Evolutionary conservation across 2,888 invertebrate species (phyloP), one percentile per base, ranked within the genome.

Genomic region (Nineta flava): DNA sequence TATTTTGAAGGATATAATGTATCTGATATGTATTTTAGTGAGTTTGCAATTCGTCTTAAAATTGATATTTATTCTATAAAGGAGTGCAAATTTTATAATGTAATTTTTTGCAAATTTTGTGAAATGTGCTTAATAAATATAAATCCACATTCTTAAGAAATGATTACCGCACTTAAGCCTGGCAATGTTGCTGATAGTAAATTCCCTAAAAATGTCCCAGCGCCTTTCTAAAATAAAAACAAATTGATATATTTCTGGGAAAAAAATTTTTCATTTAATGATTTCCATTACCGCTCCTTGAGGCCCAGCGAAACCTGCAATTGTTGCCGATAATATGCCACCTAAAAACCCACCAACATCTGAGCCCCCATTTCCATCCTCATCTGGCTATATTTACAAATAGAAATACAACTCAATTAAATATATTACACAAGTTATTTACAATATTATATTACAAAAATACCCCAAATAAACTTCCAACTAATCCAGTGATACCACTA

Each of bases 281-380:
- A 3, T 26, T 26, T 26, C 1, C 56, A 57, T 60, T 62, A 67
- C 67, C 51, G 65, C 61, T 52, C 66, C 67, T 32, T 65, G 64
- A 43, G 66, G 66, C 52, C 60, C 62, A 1, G 68, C 65, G 19
- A 65, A 57, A 45, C 68, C 67, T 55, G 64, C 61, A 19, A 69
- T 57, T 5, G 65, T 52, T 40, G 68, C 66, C 32, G 66, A 67
- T 15, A 63, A 31, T 31, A 69, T 55, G n/a, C 67, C 66, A 43
- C 67, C 65, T 17, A 62, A 54, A 53, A 70, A 68, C 0, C 65
- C 58, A n/a, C 66, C 68, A 32, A 69, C 61, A 57, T 70, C 67
- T 9, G 68, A 69, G 26, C 69, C 69, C 13, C 65, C 65, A 4
- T 62, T 66, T 31, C 58, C 63, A 46, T 61, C 65, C 10, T 58